Percentiles rank a stretch among this genome's conserved stretches.
phyloP scores from a whole-genome alignment of 2,797 vertebrate genomes.

The Furcifer pardalis region DNA sequence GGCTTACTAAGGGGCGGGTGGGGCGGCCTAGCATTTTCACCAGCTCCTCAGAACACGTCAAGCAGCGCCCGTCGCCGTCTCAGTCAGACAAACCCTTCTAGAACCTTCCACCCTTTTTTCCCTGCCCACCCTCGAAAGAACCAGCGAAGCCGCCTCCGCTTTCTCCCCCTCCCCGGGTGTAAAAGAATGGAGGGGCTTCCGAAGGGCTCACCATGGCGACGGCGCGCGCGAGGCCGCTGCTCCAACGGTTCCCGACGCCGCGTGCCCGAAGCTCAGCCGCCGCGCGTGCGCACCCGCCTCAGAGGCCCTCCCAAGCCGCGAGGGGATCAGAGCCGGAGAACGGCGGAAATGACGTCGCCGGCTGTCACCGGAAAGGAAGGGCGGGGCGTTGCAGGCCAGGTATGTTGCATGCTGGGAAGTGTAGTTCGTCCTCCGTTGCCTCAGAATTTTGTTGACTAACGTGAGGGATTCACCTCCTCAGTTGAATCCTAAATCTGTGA shows the following conservation, averaged over 20 bases:
- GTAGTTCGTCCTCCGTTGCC: background rate
- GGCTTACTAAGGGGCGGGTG: background rate
- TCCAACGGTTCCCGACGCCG: accelerated
- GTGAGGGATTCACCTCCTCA: too few species aligned
- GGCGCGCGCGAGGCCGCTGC: background rate
- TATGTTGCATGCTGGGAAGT: background rate
- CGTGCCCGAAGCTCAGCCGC: background rate
- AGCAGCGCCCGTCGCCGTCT: too few species aligned
- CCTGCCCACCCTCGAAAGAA: too few species aligned
- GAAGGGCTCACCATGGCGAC: conserved; percentile 22
- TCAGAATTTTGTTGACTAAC: too few species aligned
- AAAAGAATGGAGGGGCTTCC: accelerated
- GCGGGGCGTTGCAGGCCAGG: background rate
- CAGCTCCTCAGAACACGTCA: too few species aligned
- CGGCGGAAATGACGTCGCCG: background rate
- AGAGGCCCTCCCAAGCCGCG: background rate
- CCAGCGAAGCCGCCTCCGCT: background rate
- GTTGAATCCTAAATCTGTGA: too few species aligned
- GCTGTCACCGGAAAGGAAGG: background rate
- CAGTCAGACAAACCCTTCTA: background rate
- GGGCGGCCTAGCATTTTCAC: background rate
- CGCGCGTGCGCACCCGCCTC: too few species aligned
- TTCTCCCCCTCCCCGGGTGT: background rate
- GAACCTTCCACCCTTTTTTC: background rate
- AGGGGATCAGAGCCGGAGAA: too few species aligned